Evolutionary conservation across 2,797 vertebrate genomes (phyloP), one percentile per base, ranked within the genome.

Genomic region (Halcyon smyrnensis): DNA sequence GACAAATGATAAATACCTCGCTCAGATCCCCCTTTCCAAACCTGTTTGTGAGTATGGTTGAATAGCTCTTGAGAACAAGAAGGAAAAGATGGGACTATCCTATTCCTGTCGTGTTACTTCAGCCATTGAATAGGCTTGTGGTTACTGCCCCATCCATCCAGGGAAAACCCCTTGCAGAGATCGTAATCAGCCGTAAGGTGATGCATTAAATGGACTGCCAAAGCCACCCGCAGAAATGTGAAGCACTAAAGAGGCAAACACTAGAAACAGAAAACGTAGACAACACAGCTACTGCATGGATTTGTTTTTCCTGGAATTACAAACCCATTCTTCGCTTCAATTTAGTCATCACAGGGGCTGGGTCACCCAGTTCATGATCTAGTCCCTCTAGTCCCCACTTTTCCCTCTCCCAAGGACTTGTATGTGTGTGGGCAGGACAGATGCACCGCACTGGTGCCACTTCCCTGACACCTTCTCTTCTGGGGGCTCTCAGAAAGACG

Each of bases 181-280:
- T 45, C 9, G 0, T 25, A 70, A 84, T 84, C 87, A 87, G 70
- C 46, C 0, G 15, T 65, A 92, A 94, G 75, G 59, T 32, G 75
- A 84, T 91, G 65, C 32, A 67, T 91, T 94, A 84, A 93, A 95
- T 82, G 87, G 59, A 80, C 43, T 79, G 36, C 59, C 51, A 67
- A 74, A 89, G 25, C 51, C 51, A 93, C 63, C 46, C 30, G 5
- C 1, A 48, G 89, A 93, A 82, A 91, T 74, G 8, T 46, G 74
- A 95, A 87, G 54, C 77, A 65, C 50, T 74, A 4, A 50, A 60
- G 79, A 83, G 36, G 64, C 27, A 75, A 81, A 75, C 20, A 15
- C 32, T 75, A 53, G 45, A 53, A 41, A 84, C 73, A 81, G 69
- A 90, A 86, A 91, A 73, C 43, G 41, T 45, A 81, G 69, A 46